A percentile compares a stretch with the other conserved stretches of the same genome.
These are phyloP conservation scores for Ondatra zibethicus DNA, from an alignment of 2,113 vertebrate species.

Conservation along the genomic window DNA sequence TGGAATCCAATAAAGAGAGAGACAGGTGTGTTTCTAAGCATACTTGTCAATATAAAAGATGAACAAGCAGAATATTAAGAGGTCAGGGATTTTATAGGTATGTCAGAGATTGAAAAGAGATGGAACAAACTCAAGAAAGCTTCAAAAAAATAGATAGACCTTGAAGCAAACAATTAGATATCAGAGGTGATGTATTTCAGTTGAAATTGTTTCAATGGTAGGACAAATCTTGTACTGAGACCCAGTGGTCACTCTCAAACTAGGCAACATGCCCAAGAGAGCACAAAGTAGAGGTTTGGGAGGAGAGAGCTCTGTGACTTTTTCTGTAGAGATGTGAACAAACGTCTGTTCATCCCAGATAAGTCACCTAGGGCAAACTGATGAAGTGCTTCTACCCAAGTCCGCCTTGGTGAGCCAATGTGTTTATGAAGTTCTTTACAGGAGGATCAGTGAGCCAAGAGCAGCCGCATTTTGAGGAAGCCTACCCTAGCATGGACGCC, in stretches of 20 bases:
- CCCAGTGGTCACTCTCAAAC: not conserved
- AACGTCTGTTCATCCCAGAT: not conserved
- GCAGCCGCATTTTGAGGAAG: not conserved
- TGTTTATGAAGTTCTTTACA: not conserved
- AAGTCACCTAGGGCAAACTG: not conserved
- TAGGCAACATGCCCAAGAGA: not conserved
- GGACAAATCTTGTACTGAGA: not conserved
- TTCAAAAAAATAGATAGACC: conserved; percentile 37
- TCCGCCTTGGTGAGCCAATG: not conserved
- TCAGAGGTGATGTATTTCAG: not conserved
- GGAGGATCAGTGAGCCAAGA: not conserved
- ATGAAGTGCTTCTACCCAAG: not conserved
- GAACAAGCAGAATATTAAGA: conserved; percentile 52
- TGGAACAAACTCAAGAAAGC: conserved; percentile 7
- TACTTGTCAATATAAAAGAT: conserved; percentile 23
- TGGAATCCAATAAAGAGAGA: conserved; percentile 25
- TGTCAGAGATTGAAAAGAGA: conserved; percentile 42
- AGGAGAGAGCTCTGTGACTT: not conserved
- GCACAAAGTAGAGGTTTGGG: not conserved
- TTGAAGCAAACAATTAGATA: conserved; percentile 52
- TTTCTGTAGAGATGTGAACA: not conserved
- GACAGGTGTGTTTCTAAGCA: conserved; percentile 32
- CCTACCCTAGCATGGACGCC: no score
- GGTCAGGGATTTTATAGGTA: conserved; percentile 39
- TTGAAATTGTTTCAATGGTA: conserved; percentile 13